These are phyloP conservation scores for Drosophila multiciliata DNA, from an alignment of 2,888 invertebrate genomes.

Conservation along the genomic window DNA sequence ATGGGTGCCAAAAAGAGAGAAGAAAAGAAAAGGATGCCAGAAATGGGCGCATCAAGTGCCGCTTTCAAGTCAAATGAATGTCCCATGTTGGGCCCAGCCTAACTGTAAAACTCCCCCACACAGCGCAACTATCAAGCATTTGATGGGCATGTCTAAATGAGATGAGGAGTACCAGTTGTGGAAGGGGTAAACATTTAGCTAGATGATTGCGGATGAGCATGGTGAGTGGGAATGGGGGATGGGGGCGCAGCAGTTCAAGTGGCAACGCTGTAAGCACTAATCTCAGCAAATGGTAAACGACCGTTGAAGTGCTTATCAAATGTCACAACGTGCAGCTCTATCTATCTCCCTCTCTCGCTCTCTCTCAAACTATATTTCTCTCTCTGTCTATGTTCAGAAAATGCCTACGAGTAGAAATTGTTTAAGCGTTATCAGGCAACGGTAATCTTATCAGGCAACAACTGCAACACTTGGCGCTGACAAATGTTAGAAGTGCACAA, in stretches of 20 bases:
- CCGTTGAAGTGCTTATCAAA: constrained; percentile 62
- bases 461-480: constrained; percentile 64
- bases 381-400: constrained; percentile 28
- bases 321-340: constrained; percentile 44
- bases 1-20: neutral
- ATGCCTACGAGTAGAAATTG: constrained; percentile 29
- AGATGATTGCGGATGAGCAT: neutral
- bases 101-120: neutral
- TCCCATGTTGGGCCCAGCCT: constrained; percentile 9
- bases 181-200: constrained; percentile 6
- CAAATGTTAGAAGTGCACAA: constrained; percentile 69
- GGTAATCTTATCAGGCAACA: constrained; percentile 66
- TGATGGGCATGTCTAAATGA: constrained; percentile 9
- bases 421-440: constrained; percentile 49
- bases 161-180: neutral
- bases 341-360: neutral
- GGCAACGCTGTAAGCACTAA: constrained; percentile 30
- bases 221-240: neutral
- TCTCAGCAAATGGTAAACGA: constrained; percentile 55
- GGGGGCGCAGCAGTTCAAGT: constrained; percentile 32
- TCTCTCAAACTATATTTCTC: neutral
- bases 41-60: constrained; percentile 26
- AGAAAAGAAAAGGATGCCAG: constrained; percentile 20
- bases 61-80: constrained; percentile 53
- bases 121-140: constrained; percentile 9